phyloP scores from a whole-genome alignment of 1,140 invertebrate species.

The Drosophila takahashii region DNA sequence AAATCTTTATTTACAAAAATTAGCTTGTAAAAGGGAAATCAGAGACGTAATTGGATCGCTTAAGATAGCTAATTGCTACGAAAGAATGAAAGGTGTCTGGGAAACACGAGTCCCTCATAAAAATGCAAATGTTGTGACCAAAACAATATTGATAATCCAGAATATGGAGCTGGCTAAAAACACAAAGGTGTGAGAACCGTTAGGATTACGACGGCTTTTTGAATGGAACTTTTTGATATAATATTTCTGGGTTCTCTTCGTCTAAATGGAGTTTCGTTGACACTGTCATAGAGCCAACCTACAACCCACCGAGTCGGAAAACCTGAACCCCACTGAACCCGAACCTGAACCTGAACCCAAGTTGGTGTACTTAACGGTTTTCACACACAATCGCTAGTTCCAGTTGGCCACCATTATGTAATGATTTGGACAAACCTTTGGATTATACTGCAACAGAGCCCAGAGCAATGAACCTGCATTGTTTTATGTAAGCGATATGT shows the following conservation, averaged over 20 bases:
- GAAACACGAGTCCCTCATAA: not conserved
- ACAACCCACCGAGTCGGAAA: constrained; percentile 12
- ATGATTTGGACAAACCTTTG: constrained; percentile 45
- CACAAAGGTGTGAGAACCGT: constrained; percentile 51
- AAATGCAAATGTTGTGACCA: constrained; percentile 61
- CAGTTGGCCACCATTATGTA: constrained; percentile 62
- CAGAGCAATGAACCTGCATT: constrained; percentile 67
- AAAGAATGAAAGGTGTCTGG: constrained; percentile 8
- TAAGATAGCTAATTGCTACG: constrained; percentile 39
- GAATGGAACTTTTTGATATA: constrained; percentile 32
- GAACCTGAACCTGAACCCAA: constrained; percentile 40
- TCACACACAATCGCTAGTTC: constrained; percentile 61
- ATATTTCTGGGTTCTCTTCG: constrained; percentile 15
- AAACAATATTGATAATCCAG: constrained; percentile 47
- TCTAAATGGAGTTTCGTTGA: constrained; percentile 31
- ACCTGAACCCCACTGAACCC: constrained; percentile 45
- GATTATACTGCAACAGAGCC: constrained; percentile 20
- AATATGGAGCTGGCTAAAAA: not conserved
- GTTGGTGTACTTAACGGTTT: constrained; percentile 65
- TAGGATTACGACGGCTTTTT: constrained; percentile 28
- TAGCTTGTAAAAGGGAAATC: constrained; percentile 22
- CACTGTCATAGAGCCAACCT: constrained; percentile 18
- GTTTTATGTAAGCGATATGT: constrained; percentile 46
- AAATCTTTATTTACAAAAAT: constrained; percentile 6
- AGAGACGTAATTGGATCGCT: constrained; percentile 13